A percentile compares a stretch with the other conserved stretches of the same genome.
Evolutionary conservation across 92 coral and sea anemone species (phyloP).

Genomic region (Epizoanthus ramosus): DNA sequence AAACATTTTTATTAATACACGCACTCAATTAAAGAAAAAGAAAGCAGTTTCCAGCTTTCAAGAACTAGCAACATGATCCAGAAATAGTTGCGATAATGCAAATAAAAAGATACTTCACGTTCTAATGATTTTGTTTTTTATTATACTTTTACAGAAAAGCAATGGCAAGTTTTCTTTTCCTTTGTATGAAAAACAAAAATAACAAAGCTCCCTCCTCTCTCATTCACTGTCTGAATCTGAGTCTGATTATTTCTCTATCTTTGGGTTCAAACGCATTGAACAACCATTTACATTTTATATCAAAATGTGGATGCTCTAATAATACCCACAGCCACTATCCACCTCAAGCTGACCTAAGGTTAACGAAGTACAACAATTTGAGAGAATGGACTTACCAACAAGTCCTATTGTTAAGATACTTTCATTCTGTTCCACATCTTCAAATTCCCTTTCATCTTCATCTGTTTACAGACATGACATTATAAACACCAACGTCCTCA

Average conservation of each 20-base stretch:
- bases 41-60: not conserved
- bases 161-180: too few relatives aligned
- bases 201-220: not conserved
- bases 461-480: constrained; percentile 15
- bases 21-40: not conserved
- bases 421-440: constrained; percentile 77
- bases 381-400: constrained; percentile 64
- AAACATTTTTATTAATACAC: not conserved
- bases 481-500: not conserved
- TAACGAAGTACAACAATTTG: not conserved
- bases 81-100: too few relatives aligned
- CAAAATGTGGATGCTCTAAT: too few relatives aligned
- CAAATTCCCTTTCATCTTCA: constrained; percentile 53
- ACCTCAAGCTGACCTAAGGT: too few relatives aligned
- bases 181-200: too few relatives aligned
- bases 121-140: too few relatives aligned
- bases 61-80: not conserved
- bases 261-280: too few relatives aligned
- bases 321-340: too few relatives aligned
- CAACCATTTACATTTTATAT: too few relatives aligned
- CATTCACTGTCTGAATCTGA: not conserved
- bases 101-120: too few relatives aligned
- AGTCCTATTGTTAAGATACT: constrained; percentile 83
- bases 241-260: too few relatives aligned
- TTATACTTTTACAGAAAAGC: too few relatives aligned